Evolutionary conservation across 2,113 vertebrate species (phyloP).

Genomic region (Ammodytes marinus): DNA sequence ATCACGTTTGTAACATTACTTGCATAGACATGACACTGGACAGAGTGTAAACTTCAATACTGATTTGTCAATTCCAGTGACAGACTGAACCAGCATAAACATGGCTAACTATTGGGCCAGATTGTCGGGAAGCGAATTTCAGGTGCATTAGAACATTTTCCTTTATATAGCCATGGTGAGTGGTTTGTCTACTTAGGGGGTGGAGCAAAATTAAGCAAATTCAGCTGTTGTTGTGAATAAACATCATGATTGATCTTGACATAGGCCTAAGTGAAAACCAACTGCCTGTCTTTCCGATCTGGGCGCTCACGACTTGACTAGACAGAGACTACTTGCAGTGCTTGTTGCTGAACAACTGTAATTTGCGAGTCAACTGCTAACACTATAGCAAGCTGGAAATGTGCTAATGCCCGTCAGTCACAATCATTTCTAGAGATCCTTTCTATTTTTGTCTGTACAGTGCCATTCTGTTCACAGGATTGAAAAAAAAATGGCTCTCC

Average conservation of each 20-base stretch:
- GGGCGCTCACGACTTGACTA: no score
- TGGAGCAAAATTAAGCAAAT: not conserved
- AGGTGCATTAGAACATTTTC: not conserved
- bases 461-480: not conserved
- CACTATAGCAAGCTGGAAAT: constrained; percentile 5
- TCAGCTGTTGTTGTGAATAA: not conserved
- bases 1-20: constrained; percentile 39
- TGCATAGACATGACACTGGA: not conserved
- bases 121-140: not conserved
- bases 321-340: not conserved
- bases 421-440: not conserved
- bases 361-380: not conserved
- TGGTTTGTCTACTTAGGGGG: no score
- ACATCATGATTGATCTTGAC: not conserved
- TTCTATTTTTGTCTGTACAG: not conserved
- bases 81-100: not conserved
- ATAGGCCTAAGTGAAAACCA: no score
- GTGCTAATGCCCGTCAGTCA: not conserved
- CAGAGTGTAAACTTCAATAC: not conserved
- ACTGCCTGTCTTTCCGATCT: no score
- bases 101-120: not conserved
- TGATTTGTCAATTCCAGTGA: not conserved
- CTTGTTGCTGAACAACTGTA: not conserved
- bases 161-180: not conserved
- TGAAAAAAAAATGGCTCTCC: no score